Conservation (phyloP, 2,797 vertebrate genomes). For the Eremophila alpestris region DNA sequence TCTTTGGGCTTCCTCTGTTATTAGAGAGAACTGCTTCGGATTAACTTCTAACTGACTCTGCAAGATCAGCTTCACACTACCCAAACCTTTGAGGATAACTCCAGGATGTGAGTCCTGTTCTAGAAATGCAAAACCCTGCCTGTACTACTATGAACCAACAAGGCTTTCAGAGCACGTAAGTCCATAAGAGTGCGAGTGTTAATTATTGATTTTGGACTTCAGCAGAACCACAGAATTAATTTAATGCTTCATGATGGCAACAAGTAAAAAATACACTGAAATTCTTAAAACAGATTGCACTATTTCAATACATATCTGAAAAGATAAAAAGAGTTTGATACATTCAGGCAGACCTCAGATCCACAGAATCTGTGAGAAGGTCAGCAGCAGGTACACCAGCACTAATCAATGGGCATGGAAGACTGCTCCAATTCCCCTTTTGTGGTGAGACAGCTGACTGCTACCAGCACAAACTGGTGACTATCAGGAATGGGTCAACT, state of each 20-base stretch:
- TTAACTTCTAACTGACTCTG: background rate
- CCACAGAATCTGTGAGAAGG: background rate
- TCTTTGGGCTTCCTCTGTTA: background rate
- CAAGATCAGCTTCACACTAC: background rate
- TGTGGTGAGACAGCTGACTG: background rate
- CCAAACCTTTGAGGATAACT: background rate
- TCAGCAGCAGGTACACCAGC: background rate
- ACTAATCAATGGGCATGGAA: background rate
- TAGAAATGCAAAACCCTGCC: background rate
- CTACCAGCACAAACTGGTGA: background rate
- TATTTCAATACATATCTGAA: background rate
- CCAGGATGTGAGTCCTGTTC: background rate
- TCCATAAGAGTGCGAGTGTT: accelerated
- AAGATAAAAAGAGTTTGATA: background rate
- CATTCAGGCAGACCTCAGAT: background rate
- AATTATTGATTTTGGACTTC: background rate
- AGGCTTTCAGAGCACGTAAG: background rate
- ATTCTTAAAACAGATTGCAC: background rate
- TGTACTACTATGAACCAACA: background rate
- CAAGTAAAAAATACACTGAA: background rate
- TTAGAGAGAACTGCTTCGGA: background rate
- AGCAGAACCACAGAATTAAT: background rate
- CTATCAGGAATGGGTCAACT: background rate
- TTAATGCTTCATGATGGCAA: background rate
- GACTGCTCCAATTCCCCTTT: background rate